Base-by-base conservation (phyloP, 1,140 invertebrate species). In the Luehdorfia chinensis region DNA sequence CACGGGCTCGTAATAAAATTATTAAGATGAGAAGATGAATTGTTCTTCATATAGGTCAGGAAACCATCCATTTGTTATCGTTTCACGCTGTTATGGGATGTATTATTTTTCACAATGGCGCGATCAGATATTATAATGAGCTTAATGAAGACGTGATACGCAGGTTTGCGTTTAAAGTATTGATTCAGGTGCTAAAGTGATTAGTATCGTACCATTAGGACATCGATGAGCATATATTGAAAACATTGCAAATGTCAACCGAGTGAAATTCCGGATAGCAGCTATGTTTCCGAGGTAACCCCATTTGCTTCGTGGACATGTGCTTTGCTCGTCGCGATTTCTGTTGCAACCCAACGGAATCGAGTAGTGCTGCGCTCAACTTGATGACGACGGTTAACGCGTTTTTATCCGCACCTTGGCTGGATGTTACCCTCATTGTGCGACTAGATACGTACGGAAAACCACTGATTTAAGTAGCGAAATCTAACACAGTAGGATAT, bases 241-340 rank as follows among this genome's bases (percentile, higher is more conserved):
- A 55, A 59, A 61, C 56, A 58, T 54, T 62, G 57, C 52, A 65
- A 65, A 44, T 75, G 72, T 66, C 72, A 75, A 72, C 59, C 67
- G 57, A 75, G 74, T 77, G 79, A 79, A 79, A 81, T 84, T 81
- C 77, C 68, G 74, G 70, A 76, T 70, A 66, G 59, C 59, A 65
- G 73, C 69, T 78, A 79, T 84, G 75, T 84, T 72, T 75, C 74
- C 76, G 69, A 78, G 70, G 67, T 74, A 75, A 72, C 75, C 75
- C 61, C 65, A 75, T 75, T 81, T 62, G 66, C 58, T 66, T 56
- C 59, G 31, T 62, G 76, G 66, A 77, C 79, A 84, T 78, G 76
- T 76, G 76, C 79, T 50, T 56, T 70, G 61, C 39, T 66, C 54
- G 33, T 39, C 47, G 62, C 62, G 65, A 71, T 83, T 75, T 73